Conservation (phyloP, 2,797 vertebrate species). For the Coregonus ussuriensis region DNA sequence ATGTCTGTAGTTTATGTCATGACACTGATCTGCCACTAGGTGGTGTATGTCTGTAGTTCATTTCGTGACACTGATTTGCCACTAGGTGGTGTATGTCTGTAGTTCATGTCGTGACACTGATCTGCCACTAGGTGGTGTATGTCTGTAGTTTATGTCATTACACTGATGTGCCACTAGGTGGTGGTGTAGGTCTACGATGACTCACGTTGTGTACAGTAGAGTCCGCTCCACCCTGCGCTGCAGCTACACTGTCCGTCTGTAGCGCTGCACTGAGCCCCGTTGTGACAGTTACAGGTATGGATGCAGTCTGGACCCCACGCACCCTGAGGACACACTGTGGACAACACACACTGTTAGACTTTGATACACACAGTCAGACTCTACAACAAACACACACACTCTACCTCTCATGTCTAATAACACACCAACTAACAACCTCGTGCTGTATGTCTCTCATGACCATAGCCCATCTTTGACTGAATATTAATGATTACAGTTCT, state of each 20-base stretch:
- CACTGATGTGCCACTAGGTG: slow-evolving; percentile 43
- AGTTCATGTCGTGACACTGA: neutral
- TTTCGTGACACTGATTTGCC: neutral
- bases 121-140: neutral
- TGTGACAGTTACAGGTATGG: slow-evolving; percentile 89
- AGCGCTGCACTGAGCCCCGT: slow-evolving; percentile 87
- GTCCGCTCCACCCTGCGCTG: slow-evolving; percentile 86
- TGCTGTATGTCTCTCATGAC: neutral
- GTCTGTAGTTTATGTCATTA: no score
- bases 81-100: neutral
- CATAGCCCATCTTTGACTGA: neutral
- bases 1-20: no score
- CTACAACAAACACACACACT: neutral
- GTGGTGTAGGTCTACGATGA: slow-evolving; percentile 6
- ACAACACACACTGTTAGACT: slow-evolving; percentile 1
- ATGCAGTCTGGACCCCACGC: slow-evolving; percentile 89
- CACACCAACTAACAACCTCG: neutral
- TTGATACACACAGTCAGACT: neutral
- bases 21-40: no score
- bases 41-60: no score
- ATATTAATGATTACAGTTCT: neutral
- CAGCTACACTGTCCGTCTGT: slow-evolving; percentile 85
- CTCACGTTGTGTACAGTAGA: slow-evolving; percentile 85
- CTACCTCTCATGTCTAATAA: no score
- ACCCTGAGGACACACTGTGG: slow-evolving; percentile 82